phyloP scores from a whole-genome alignment of 2,888 invertebrate species.

The Himalopsyche kuldschensis region DNA sequence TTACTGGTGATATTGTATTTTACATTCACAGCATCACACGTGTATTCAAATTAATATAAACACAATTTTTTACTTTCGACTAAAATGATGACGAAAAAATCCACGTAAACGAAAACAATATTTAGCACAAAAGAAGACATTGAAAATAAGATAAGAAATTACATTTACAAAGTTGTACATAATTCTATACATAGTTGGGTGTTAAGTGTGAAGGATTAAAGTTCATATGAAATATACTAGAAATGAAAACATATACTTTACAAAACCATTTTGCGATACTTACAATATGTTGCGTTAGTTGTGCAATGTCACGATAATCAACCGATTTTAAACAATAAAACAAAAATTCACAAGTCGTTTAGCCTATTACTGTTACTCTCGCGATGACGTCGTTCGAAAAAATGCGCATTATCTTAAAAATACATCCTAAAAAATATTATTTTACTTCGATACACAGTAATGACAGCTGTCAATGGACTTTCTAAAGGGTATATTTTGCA shows the following conservation, averaged over 20 bases:
- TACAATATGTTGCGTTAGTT: conserved; percentile 25
- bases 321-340: not conserved
- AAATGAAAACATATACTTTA: not conserved
- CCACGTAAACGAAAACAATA: not conserved
- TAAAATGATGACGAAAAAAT: not conserved
- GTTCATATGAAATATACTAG: not conserved
- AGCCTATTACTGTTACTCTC: not conserved
- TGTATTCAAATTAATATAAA: not conserved
- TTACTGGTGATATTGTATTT: too few relatives aligned
- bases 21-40: not conserved
- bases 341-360: not conserved
- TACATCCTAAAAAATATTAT: conserved; percentile 19
- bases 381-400: not conserved
- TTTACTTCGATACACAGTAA: conserved; percentile 8
- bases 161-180: not conserved
- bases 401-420: conserved; percentile 10
- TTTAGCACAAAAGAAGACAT: not conserved
- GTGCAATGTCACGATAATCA: not conserved
- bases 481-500: conserved; percentile 8
- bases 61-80: not conserved
- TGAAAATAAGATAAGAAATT: not conserved
- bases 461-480: conserved; percentile 32
- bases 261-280: conserved; percentile 2
- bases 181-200: not conserved
- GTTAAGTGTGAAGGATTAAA: not conserved